These are phyloP conservation scores for Chloropsis hardwickii DNA, from an alignment of 2,113 vertebrate genomes.

Conservation along the genomic window DNA sequence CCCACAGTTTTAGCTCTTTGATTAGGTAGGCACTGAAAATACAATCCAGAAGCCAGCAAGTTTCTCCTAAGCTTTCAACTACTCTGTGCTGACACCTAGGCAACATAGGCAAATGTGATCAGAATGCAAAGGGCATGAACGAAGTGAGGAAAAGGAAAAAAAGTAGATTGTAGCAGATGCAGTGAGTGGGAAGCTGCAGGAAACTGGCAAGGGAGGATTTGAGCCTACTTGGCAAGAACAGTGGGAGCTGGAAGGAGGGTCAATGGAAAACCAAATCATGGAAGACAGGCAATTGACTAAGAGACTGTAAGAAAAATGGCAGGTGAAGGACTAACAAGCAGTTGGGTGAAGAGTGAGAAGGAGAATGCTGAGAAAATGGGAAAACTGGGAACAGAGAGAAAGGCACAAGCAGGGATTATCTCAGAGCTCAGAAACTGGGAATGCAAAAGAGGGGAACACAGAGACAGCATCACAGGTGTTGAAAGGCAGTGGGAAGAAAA, in stretches of 20 bases:
- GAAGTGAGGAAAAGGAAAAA: conserved; percentile 26
- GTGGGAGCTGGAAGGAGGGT: conserved; percentile 17
- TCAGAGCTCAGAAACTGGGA: not conserved
- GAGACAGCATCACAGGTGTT: not conserved
- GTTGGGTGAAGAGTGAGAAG: not conserved
- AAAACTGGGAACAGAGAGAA: not conserved
- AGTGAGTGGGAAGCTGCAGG: conserved; percentile 19
- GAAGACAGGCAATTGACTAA: not conserved
- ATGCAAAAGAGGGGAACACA: not conserved
- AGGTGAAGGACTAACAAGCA: not conserved
- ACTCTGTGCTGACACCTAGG: conserved; percentile 28
- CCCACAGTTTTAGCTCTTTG: not conserved
- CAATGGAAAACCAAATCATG: not conserved
- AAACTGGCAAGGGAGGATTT: conserved; percentile 14
- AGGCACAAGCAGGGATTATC: not conserved
- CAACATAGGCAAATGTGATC: conserved; percentile 42
- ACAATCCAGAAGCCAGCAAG: not conserved
- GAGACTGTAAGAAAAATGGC: not conserved
- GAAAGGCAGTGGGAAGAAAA: not conserved
- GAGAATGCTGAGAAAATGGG: not conserved
- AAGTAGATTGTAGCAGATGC: not conserved
- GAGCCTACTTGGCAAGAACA: conserved; percentile 35
- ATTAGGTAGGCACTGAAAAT: conserved; percentile 27
- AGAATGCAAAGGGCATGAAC: conserved; percentile 38
- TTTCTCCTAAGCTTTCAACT: conserved; percentile 20